Evolutionary conservation across 2,113 vertebrate species (phyloP).

Genomic region (Anarrhichthys ocellatus): DNA sequence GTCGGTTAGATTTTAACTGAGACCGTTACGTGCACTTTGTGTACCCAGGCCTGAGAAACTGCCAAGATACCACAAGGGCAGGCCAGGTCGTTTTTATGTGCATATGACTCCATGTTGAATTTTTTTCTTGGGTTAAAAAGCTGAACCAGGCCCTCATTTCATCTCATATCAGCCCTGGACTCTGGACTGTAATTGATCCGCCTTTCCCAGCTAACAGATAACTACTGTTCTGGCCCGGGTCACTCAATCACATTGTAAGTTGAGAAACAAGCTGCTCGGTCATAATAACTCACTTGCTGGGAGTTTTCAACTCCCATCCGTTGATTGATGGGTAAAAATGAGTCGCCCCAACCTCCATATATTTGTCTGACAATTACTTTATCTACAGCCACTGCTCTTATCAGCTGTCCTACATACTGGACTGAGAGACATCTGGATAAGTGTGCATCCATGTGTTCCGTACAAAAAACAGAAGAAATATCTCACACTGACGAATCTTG

Average conservation of each 20-base stretch:
- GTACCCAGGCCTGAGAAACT: neutral
- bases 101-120: conserved; percentile 3
- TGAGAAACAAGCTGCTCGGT: conserved; percentile 20
- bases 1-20: conserved; percentile 51
- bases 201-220: conserved; percentile 36
- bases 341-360: neutral
- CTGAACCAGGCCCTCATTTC: conserved; percentile 6
- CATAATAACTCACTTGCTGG: conserved; percentile 3
- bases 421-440: conserved; percentile 4
- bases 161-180: conserved; percentile 42
- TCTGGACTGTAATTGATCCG: conserved; percentile 28
- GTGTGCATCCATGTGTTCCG: neutral
- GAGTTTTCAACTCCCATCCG: neutral
- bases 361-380: conserved; percentile 35
- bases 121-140: conserved; percentile 29
- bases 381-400: conserved; percentile 41
- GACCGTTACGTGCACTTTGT: neutral
- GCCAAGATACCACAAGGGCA: neutral
- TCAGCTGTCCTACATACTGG: conserved; percentile 53
- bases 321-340: conserved; percentile 25
- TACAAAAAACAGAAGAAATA: neutral
- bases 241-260: conserved; percentile 16
- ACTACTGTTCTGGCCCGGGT: neutral
- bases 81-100: neutral
- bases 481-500: neutral